Conservation (phyloP, 2,113 vertebrate species). For the Hyaena hyaena region DNA sequence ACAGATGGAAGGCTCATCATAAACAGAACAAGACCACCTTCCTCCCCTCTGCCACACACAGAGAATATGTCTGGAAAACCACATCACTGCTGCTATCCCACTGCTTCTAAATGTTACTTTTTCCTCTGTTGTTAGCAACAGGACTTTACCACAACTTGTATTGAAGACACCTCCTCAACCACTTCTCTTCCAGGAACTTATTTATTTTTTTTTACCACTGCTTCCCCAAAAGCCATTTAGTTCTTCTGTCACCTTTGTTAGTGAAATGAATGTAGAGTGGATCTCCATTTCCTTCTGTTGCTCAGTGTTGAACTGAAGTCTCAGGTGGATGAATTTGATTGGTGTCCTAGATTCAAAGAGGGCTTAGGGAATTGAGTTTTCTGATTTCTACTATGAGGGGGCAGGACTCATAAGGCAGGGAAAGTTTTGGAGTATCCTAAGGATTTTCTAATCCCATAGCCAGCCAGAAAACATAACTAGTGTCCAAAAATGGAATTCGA, state of each 20-base stretch:
- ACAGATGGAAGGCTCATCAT: background rate
- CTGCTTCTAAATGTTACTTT: fast-evolving
- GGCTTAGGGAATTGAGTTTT: background rate
- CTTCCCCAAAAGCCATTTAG: slow-evolving; percentile 31
- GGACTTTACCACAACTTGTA: background rate
- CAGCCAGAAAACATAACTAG: background rate
- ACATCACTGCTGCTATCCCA: background rate
- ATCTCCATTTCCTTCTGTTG: background rate
- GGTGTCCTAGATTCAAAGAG: background rate
- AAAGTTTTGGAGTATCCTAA: background rate
- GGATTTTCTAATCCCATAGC: background rate
- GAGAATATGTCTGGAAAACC: too few relatives aligned
- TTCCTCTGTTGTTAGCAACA: background rate
- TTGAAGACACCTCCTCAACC: background rate
- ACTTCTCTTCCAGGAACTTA: background rate
- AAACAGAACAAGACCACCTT: background rate
- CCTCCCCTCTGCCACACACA: background rate
- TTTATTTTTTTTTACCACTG: background rate
- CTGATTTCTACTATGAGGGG: background rate
- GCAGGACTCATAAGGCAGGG: background rate
- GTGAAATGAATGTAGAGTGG: background rate
- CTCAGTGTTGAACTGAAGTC: background rate
- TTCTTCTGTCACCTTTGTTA: background rate
- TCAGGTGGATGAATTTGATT: background rate
- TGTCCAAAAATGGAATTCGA: background rate